phyloP scores from a whole-genome alignment of 2,888 invertebrate species.

The Sinohyriopsis cumingii region DNA sequence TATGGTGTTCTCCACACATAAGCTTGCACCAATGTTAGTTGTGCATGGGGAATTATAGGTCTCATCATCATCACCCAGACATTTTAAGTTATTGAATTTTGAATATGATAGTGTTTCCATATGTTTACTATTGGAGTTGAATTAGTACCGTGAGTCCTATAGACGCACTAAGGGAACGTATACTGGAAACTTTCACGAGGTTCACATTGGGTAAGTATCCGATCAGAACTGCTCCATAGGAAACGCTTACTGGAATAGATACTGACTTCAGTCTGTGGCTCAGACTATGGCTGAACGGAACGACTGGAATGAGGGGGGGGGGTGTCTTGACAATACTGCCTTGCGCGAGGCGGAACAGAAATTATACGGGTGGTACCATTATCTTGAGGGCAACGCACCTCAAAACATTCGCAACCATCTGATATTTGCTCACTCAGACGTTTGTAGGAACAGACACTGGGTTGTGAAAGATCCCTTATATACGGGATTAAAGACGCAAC shows the following conservation, averaged over 20 bases:
- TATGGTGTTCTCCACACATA: too few relatives aligned
- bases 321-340: constrained; percentile 15
- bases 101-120: too few relatives aligned
- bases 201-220: constrained; percentile 25
- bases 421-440: constrained; percentile 4
- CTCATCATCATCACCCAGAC: too few relatives aligned
- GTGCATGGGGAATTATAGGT: too few relatives aligned
- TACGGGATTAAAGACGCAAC: constrained; percentile 29
- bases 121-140: too few relatives aligned
- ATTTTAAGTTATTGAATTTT: too few relatives aligned
- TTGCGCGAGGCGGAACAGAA: constrained; percentile 13
- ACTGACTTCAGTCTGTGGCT: constrained; percentile 11
- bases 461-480: constrained; percentile 23
- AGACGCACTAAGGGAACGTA: constrained; percentile 12
- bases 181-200: constrained; percentile 5
- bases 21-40: too few relatives aligned
- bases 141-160: too few relatives aligned
- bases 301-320: constrained; percentile 27
- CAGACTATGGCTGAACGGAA: constrained; percentile 10
- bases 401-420: constrained; percentile 8
- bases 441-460: constrained; percentile 18
- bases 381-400: constrained; percentile 8
- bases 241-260: constrained; percentile 24
- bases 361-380: constrained; percentile 23
- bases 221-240: constrained; percentile 34